A percentile compares a stretch with the other conserved stretches of the same genome.
Evolutionary conservation across 2,797 vertebrate genomes (phyloP).

Genomic region (Phataginus tetradactyla): DNA sequence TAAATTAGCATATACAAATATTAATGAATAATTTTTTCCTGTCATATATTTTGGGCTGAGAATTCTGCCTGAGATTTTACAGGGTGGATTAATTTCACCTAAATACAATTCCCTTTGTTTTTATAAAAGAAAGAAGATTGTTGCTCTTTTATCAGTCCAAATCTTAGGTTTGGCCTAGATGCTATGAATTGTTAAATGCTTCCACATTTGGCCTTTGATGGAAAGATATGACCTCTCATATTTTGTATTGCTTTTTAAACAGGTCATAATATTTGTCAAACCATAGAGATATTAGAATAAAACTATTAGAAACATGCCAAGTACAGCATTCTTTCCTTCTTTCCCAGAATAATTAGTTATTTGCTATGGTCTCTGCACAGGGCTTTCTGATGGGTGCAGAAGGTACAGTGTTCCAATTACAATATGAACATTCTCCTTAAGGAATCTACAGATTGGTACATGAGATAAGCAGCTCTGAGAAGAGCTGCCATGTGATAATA

Average conservation of each 20-base stretch:
- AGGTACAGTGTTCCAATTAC: background rate
- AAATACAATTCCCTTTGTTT: slow-evolving; percentile 2
- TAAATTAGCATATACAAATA: slow-evolving; percentile 49
- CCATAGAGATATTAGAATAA: slow-evolving; percentile 19
- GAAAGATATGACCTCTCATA: background rate
- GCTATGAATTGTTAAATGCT: slow-evolving; percentile 28
- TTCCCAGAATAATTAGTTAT: background rate
- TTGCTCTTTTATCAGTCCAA: background rate
- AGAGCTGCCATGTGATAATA: background rate
- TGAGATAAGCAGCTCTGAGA: background rate
- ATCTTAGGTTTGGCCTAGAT: slow-evolving; percentile 1
- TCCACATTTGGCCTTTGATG: slow-evolving; percentile 2
- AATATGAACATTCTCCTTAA: background rate
- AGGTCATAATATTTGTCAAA: background rate
- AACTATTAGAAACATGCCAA: background rate
- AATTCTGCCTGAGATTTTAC: slow-evolving; percentile 31
- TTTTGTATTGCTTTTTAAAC: slow-evolving; percentile 33
- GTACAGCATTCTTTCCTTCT: background rate
- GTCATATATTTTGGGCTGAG: slow-evolving; percentile 33
- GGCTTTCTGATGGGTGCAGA: background rate
- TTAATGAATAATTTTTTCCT: slow-evolving; percentile 28
- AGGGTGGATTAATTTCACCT: slow-evolving; percentile 27
- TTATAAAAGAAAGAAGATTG: background rate
- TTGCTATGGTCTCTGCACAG: background rate
- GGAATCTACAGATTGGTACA: background rate